These are phyloP conservation scores for Clytia hemisphaerica DNA, from an alignment of 30 jellyfish, hydroid and myxozoan species.

Conservation along the genomic window DNA sequence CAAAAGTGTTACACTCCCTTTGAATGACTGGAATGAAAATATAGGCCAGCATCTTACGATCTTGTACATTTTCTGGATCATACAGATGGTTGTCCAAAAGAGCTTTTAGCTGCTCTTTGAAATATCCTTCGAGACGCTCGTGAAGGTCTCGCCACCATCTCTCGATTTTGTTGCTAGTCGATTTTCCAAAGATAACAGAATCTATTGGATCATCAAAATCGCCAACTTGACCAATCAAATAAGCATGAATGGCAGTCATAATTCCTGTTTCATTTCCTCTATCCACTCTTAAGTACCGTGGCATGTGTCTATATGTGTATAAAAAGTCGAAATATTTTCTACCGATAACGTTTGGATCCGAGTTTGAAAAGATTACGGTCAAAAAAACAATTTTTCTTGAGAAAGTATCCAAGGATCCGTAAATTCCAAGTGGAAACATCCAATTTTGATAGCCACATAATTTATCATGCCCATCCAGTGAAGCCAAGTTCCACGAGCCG, in stretches of 20 bases:
- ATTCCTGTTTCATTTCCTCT: slow-evolving; percentile 28
- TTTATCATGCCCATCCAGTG: slow-evolving; percentile 24
- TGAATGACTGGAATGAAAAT: slow-evolving; percentile 13
- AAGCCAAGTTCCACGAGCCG: not conserved
- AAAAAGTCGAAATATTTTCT: slow-evolving; percentile 10
- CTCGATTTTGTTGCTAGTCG: slow-evolving; percentile 3
- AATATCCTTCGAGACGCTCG: slow-evolving; percentile 4
- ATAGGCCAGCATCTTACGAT: slow-evolving; percentile 21
- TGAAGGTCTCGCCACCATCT: slow-evolving; percentile 21
- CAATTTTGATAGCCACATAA: slow-evolving; percentile 19
- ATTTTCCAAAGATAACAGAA: slow-evolving; percentile 4
- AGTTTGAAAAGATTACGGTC: slow-evolving; percentile 1
- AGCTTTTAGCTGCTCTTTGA: not conserved
- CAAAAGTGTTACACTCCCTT: slow-evolving; percentile 17
- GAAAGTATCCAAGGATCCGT: slow-evolving; percentile 15
- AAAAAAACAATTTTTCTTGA: not conserved
- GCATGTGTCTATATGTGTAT: not conserved
- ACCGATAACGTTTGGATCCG: slow-evolving; percentile 18
- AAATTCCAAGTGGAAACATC: slow-evolving; percentile 18
- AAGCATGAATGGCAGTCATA: slow-evolving; percentile 13
- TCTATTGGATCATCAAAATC: slow-evolving; percentile 8
- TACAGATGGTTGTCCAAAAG: slow-evolving; percentile 2
- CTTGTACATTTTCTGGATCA: not conserved
- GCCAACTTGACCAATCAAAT: not conserved
- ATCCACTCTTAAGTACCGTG: slow-evolving; percentile 4